These are phyloP conservation scores for Aphidius ervi DNA, from an alignment of 1,140 invertebrate species.

Conservation along the genomic window DNA sequence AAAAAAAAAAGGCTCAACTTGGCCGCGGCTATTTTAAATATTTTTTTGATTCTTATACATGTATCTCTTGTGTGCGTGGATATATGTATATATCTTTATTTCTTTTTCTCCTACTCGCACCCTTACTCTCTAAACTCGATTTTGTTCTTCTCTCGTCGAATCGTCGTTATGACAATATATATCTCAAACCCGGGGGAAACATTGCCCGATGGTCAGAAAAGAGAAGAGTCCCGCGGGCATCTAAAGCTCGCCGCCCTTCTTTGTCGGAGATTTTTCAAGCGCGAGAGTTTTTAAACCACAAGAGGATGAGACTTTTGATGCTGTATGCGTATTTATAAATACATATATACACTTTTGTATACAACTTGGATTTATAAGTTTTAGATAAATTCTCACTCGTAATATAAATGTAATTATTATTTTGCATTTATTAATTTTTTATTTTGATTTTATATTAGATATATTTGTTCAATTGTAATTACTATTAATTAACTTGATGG, in stretches of 20 bases:
- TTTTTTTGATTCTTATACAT: too few relatives aligned
- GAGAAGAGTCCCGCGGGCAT: slow-evolving; percentile 38
- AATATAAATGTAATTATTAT: neutral
- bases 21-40: too few relatives aligned
- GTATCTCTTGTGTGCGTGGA: too few relatives aligned
- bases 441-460: too few relatives aligned
- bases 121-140: slow-evolving; percentile 12
- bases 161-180: slow-evolving; percentile 34
- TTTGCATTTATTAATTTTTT: slow-evolving; percentile 7
- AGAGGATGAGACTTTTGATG: slow-evolving; percentile 9
- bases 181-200: slow-evolving; percentile 32
- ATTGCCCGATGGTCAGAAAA: slow-evolving; percentile 24
- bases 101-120: neutral
- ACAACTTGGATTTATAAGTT: neutral
- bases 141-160: slow-evolving; percentile 16
- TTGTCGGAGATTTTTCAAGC: slow-evolving; percentile 50
- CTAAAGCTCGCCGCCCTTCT: slow-evolving; percentile 40
- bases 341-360: neutral
- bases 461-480: too few relatives aligned
- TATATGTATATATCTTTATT: too few relatives aligned
- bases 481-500: too few relatives aligned
- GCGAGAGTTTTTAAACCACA: slow-evolving; percentile 25
- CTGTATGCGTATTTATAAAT: neutral
- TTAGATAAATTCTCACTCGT: too few relatives aligned
- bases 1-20: neutral